Conservation (phyloP, 1,140 invertebrate genomes). For the Arctopsyche grandis region DNA sequence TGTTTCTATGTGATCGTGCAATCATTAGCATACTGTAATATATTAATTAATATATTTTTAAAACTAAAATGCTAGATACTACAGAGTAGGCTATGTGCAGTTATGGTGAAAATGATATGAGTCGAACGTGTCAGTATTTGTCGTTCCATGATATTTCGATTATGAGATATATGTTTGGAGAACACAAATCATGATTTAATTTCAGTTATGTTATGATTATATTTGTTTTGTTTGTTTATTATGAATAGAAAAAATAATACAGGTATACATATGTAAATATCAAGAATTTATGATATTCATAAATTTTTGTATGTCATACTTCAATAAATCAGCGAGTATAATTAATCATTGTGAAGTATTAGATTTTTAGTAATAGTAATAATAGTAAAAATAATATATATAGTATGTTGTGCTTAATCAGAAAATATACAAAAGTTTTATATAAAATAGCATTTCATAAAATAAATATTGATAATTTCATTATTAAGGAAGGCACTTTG, state of each 20-base stretch:
- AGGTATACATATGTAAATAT: not conserved
- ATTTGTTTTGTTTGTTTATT: not conserved
- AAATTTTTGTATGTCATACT: conserved; percentile 11
- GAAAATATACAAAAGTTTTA: not conserved
- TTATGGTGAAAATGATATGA: conserved; percentile 49
- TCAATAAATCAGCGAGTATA: not conserved
- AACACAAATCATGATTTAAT: not conserved
- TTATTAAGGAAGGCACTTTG: conserved; percentile 6
- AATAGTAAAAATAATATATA: not conserved
- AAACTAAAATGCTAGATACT: conserved; percentile 45
- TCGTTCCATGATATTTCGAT: not conserved
- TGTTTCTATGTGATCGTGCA: conserved; percentile 54
- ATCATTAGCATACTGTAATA: conserved; percentile 47
- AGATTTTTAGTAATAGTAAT: not conserved
- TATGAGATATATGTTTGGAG: not conserved
- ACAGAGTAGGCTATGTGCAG: conserved; percentile 53
- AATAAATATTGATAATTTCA: not conserved
- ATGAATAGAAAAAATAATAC: not conserved
- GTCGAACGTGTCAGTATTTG: conserved; percentile 22
- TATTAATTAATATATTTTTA: conserved; percentile 29
- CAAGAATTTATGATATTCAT: not conserved
- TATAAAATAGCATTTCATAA: not conserved
- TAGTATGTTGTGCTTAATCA: not conserved
- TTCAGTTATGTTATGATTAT: not conserved
- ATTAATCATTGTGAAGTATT: conserved; percentile 2